Evolutionary conservation across 2,888 invertebrate species (phyloP).

Genomic region (Drosophila melanosoma): DNA sequence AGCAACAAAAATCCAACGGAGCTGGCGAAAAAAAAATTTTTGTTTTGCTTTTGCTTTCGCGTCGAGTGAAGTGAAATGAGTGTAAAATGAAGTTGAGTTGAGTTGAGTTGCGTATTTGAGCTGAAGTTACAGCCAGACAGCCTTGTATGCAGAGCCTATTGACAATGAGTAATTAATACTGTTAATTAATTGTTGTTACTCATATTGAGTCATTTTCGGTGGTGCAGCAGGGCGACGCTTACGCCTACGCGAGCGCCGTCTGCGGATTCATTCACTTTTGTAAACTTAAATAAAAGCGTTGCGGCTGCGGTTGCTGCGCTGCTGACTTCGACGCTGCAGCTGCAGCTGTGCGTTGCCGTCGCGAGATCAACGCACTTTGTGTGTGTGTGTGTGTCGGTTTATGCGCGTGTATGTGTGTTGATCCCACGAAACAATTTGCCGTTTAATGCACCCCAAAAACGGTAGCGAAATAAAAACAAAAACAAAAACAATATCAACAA

Average conservation of each 20-base stretch:
- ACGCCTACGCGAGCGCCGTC: slow-evolving; percentile 45
- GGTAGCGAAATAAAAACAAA: slow-evolving; percentile 26
- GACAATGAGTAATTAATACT: slow-evolving; percentile 65
- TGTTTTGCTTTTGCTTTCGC: slow-evolving; percentile 78
- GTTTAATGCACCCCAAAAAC: slow-evolving; percentile 77
- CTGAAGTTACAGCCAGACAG: slow-evolving; percentile 16
- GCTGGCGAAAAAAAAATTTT: slow-evolving; percentile 54
- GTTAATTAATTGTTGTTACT: slow-evolving; percentile 71
- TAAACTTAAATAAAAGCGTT: slow-evolving; percentile 58
- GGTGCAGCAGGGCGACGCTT: slow-evolving; percentile 33
- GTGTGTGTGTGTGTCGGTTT: slow-evolving; percentile 15
- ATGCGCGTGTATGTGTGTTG: slow-evolving; percentile 47
- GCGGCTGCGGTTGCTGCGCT: slow-evolving; percentile 27
- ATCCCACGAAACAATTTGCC: slow-evolving; percentile 80
- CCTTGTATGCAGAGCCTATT: slow-evolving; percentile 44
- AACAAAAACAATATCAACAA: slow-evolving; percentile 18
- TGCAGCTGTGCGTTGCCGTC: slow-evolving; percentile 28
- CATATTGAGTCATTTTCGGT: slow-evolving; percentile 64
- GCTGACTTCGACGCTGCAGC: slow-evolving; percentile 22
- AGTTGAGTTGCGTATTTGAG: slow-evolving; percentile 12
- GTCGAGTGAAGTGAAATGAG: slow-evolving; percentile 72
- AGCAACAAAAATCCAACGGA: slow-evolving; percentile 58
- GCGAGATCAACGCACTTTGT: slow-evolving; percentile 75
- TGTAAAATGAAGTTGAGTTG: slow-evolving; percentile 33
- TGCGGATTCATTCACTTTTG: slow-evolving; percentile 71